Conservation (phyloP, 2,797 vertebrate species). For the Sebastes kiyomatsui region DNA sequence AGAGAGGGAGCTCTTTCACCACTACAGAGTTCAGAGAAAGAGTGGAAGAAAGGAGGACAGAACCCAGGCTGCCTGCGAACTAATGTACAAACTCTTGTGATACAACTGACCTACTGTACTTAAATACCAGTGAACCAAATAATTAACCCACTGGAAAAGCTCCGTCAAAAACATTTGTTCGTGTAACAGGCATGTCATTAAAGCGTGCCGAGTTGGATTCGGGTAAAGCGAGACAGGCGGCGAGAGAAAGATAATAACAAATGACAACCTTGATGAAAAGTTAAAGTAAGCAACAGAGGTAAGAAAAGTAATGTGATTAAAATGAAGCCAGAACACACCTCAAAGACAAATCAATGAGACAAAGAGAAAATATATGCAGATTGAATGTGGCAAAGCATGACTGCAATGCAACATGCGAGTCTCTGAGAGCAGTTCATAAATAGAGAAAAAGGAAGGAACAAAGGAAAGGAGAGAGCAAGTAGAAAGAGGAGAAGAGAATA, state of each 20-base stretch:
- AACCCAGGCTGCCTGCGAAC: not conserved
- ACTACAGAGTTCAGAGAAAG: constrained; percentile 16
- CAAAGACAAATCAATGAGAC: constrained; percentile 17
- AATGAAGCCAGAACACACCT: constrained; percentile 9
- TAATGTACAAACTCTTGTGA: not conserved
- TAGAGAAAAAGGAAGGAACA: constrained; percentile 45
- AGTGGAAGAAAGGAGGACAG: not conserved
- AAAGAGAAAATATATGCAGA: constrained; percentile 35
- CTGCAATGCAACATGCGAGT: constrained; percentile 32
- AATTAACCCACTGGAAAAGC: constrained; percentile 12
- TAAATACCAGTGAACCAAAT: constrained; percentile 16
- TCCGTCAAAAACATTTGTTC: constrained; percentile 16
- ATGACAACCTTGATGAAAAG: constrained; percentile 46
- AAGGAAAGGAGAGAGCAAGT: constrained; percentile 30
- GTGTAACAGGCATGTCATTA: not conserved
- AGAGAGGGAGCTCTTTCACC: constrained; percentile 1
- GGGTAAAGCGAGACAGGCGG: not conserved
- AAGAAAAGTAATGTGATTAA: constrained; percentile 35
- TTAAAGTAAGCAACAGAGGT: constrained; percentile 30
- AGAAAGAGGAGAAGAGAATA: constrained; percentile 34
- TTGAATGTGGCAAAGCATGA: constrained; percentile 43
- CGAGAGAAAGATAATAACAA: constrained; percentile 21
- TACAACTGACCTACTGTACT: not conserved
- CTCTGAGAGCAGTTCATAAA: constrained; percentile 36
- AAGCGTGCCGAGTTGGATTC: constrained; percentile 7